Evolutionary conservation across 92 coral and sea anemone genomes (phyloP), one percentile per base, ranked within the genome.

Genomic region (Zoanthus sansibaricus): DNA sequence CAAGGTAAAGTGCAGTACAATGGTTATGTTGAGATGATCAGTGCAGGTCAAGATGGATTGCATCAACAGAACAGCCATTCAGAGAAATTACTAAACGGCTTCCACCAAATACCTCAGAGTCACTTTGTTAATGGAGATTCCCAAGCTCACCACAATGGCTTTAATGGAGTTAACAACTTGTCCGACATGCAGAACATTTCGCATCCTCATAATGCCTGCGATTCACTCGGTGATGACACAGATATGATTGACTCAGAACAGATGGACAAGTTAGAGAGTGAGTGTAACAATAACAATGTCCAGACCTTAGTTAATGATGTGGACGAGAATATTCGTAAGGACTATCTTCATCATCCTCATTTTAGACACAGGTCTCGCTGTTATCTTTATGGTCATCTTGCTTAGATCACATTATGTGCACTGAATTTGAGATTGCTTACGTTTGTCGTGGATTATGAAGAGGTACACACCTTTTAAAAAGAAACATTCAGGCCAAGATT

Each of bases 371-470:
- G 66, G 10, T 80, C 71, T 58, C 87, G 91, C 31, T 92, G 94
- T 87, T 83, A 75, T 56, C 84, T 94, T 2, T 91, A 95, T 83
- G 90, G 98, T 1, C 98, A 94, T 85, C 71, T 92, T 11, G 16
- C 66, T 21, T 80, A 64, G 82, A 52, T 30, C 33, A 7, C 55
- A 49, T 49, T 3, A 2, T 49, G 42, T 49, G 55, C 12, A 11
- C 4, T 49, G 12, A 49, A 49, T 49, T 49, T 49, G 5, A 49
- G 12, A 49, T 49, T 49, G 12, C 55, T 11, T 7, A 49, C 55
- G 0, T 11, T 49, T 49, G 9, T 49, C 55, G 7, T 7, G 9
- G 9, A 11, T 49, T 49, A 49, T 11, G 9, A 49, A 49, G 12
- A 49, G 13, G 12, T 7, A 49, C 1, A 11, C 55, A 9, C 9